Evolutionary conservation across 2,113 vertebrate species (phyloP).

Genomic region (Micromys minutus): DNA sequence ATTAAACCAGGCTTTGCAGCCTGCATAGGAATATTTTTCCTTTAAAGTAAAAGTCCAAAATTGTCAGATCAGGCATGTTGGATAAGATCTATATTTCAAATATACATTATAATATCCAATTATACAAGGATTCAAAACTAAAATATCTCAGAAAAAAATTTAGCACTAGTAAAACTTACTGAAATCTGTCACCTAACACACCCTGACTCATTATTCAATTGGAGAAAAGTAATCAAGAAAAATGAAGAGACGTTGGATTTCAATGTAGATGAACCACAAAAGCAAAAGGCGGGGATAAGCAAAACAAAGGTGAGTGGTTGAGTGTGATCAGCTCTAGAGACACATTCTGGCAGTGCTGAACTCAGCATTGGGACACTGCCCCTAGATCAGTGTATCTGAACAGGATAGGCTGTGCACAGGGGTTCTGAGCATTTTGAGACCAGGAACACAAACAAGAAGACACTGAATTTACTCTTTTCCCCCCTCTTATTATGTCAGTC

Average conservation of each 20-base stretch:
- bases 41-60: background rate
- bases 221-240: background rate
- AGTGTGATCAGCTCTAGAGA: background rate
- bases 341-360: background rate
- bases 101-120: background rate
- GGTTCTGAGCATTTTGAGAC: background rate
- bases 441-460: background rate
- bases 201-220: background rate
- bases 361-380: background rate
- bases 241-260: background rate
- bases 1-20: background rate
- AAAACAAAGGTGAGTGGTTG: background rate
- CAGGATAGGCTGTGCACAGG: too few relatives aligned
- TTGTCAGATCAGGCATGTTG: background rate
- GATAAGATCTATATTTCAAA: background rate
- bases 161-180: background rate
- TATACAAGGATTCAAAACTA: background rate
- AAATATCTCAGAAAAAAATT: background rate
- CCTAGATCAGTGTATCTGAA: background rate
- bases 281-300: too few relatives aligned
- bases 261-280: background rate
- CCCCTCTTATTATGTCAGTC: background rate
- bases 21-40: background rate
- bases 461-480: background rate
- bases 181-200: background rate